Percentiles rank a stretch among this genome's conserved stretches.
Evolutionary conservation across 30 jellyfish, hydroid and myxozoan species (phyloP).

Genomic region (Clytia hemisphaerica): DNA sequence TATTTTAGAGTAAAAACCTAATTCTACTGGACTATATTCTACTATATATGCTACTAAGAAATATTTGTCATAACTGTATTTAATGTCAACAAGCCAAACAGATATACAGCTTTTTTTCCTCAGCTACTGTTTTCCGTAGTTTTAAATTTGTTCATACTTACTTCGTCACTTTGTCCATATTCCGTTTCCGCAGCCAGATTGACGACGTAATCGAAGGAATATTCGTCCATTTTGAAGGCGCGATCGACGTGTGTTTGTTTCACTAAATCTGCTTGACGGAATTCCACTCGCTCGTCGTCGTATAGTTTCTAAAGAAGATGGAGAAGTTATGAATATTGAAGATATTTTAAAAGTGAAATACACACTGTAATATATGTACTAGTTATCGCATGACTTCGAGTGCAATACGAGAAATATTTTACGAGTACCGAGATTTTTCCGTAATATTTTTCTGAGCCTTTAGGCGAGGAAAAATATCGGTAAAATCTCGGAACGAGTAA

Average conservation of each 20-base stretch:
- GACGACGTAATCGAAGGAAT: conserved; percentile 62
- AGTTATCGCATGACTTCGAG: too few species aligned
- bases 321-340: background rate
- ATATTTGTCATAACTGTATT: too few species aligned
- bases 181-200: conserved; percentile 82
- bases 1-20: too few species aligned
- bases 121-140: background rate
- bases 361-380: too few species aligned
- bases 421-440: too few species aligned
- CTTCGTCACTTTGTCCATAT: conserved; percentile 88
- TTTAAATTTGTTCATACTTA: background rate
- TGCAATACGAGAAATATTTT: too few species aligned
- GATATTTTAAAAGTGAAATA: background rate
- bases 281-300: conserved; percentile 65
- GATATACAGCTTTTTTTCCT: background rate
- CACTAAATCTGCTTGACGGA: conserved; percentile 79
- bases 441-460: too few species aligned
- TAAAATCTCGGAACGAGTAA: too few species aligned
- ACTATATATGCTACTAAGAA: too few species aligned
- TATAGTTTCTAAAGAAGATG: conserved; percentile 36
- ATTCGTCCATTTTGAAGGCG: conserved; percentile 51
- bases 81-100: background rate
- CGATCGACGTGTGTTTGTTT: conserved; percentile 75
- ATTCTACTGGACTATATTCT: too few species aligned
- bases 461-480: too few species aligned